Evolutionary conservation across 2,113 vertebrate genomes (phyloP).

Genomic region (Gadus chalcogrammus): DNA sequence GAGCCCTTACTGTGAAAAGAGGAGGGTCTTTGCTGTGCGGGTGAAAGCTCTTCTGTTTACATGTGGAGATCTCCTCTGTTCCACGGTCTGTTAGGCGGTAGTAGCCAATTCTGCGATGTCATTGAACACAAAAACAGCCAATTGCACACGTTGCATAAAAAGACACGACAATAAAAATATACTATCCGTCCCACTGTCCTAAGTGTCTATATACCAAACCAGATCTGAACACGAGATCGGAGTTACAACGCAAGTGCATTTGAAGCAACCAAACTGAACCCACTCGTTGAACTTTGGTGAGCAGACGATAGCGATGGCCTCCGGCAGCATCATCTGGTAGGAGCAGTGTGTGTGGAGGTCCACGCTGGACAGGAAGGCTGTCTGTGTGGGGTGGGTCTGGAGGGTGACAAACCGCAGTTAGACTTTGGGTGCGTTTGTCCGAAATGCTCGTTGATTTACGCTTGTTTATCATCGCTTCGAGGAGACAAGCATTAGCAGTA

Average conservation of each 20-base stretch:
- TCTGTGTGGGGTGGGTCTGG: conserved; percentile 97
- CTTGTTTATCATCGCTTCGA: too few relatives aligned
- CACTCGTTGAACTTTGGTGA: conserved; percentile 94
- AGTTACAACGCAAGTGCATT: too few relatives aligned
- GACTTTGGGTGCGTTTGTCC: not conserved
- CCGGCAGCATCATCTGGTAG: conserved; percentile 96
- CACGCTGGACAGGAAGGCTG: conserved; percentile 95
- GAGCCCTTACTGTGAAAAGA: conserved; percentile 83
- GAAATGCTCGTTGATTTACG: too few relatives aligned
- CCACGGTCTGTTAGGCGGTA: conserved; percentile 91
- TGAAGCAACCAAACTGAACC: conserved; percentile 42
- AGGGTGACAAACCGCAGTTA: not conserved
- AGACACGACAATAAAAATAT: not conserved
- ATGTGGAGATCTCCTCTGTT: conserved; percentile 88
- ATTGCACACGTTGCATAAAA: not conserved
- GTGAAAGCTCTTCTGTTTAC: conserved; percentile 94
- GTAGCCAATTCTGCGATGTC: conserved; percentile 83
- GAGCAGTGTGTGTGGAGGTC: conserved; percentile 98
- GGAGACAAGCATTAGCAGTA: too few relatives aligned
- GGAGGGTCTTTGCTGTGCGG: conserved; percentile 92
- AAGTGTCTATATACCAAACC: too few relatives aligned
- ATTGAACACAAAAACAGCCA: conserved; percentile 13
- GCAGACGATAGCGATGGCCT: conserved; percentile 94
- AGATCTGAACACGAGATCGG: too few relatives aligned
- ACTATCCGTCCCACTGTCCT: not conserved